Base-by-base conservation (phyloP, 2,797 vertebrate species). In the Spinus pinus region DNA sequence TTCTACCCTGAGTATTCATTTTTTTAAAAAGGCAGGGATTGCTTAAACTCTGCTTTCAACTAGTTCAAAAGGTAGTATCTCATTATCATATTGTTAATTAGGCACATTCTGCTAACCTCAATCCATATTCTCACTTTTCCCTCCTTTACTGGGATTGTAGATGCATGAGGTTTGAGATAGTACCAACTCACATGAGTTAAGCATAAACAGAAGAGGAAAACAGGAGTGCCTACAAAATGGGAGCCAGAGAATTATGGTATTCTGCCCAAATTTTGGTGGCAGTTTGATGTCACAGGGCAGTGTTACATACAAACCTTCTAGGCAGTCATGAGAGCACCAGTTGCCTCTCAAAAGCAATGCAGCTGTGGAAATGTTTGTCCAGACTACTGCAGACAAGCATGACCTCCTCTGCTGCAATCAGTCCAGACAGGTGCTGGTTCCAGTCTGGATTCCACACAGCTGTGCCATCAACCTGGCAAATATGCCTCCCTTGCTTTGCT, bases 251-350 rank as follows among this genome's bases (percentile, higher is more conserved):
- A 64, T 56, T 37, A 46, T 7, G 13, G 6, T 83, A 35, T 46
- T 71, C 33, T 69, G 19, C 12, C 35, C 23, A 61, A 53, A 28
- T 31, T 69, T 75, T 41, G 7, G 1, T 57, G 53, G 30, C 35
- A 16, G 30, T 50, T 81, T 6, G 14, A 42, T 31, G 10, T 41
- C 31, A 56, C 4, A 9, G 11, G 30, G 12, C 20, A 49, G 12
- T 3, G 1, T 35, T 24, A 60, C 56, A 37, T 22, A 37, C 28
- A 92, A 81, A 66, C 14, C 13, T 65, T 79, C 27, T 77, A 21
- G 3, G 1, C 0, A 2, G 44, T 31, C 30, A 28, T 0, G 0
- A 79, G 56, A 58, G 17, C 23, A 72, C 17, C 54, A 81, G 8
- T 6, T 53, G 16, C 7, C 0, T 0, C 51, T 75, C 46, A 61